These are phyloP conservation scores for Leuciscus waleckii DNA, from an alignment of 2,797 vertebrate genomes.

Conservation along the genomic window DNA sequence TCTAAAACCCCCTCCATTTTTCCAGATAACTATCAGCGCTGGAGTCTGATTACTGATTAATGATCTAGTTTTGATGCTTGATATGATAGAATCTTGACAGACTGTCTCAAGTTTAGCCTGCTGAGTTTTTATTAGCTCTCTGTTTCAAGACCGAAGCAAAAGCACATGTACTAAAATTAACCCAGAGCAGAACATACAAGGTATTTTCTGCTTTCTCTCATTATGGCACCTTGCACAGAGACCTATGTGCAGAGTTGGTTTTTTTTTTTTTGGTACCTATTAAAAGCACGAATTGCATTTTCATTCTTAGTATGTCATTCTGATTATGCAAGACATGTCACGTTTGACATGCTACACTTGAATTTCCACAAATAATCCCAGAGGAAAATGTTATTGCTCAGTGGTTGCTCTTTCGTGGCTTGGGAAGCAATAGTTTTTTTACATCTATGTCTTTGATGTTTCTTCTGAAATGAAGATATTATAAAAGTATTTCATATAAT, in stretches of 20 bases:
- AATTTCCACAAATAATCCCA: conserved; percentile 24
- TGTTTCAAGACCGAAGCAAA: conserved; percentile 1
- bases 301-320: not conserved
- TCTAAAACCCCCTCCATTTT: conserved; percentile 11
- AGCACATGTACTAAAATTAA: conserved; percentile 5
- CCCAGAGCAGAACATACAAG: not conserved
- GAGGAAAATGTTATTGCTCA: not conserved
- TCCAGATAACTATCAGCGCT: conserved; percentile 15
- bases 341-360: conserved; percentile 19
- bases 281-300: conserved; percentile 13
- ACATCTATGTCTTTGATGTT: not conserved
- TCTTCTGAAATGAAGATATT: not conserved
- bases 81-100: conserved; percentile 18
- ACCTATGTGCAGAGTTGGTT: not conserved
- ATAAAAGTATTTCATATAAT: not conserved
- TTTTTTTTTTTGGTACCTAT: not conserved
- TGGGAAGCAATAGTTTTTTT: not conserved
- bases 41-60: conserved; percentile 39
- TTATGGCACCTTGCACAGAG: conserved; percentile 5
- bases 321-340: conserved; percentile 30
- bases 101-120: not conserved
- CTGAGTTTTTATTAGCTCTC: conserved; percentile 18
- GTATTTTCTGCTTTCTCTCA: not conserved
- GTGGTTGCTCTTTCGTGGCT: conserved; percentile 6
- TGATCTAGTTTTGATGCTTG: conserved; percentile 37